Percentiles rank a stretch among this genome's conserved stretches.
Conservation (phyloP, 1,140 invertebrate species). For the Aphelinus certus region DNA sequence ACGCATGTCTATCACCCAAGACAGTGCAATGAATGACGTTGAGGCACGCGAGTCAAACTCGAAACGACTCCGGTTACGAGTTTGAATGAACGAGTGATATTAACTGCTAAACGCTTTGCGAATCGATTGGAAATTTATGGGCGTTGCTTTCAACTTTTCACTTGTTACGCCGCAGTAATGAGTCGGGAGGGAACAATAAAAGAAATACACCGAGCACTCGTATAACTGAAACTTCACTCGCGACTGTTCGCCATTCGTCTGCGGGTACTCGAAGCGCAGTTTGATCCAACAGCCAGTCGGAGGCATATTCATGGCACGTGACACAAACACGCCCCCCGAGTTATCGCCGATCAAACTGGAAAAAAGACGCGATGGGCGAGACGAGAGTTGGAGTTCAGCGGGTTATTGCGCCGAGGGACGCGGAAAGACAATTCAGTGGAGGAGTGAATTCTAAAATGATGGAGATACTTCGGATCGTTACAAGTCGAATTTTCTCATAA, state of each 20-base stretch:
- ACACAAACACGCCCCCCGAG: slow-evolving; percentile 50
- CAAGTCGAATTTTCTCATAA: no score
- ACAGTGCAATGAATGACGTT: no score
- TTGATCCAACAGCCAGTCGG: slow-evolving; percentile 28
- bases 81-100: no score
- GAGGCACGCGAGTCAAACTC: no score
- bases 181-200: slow-evolving; percentile 21
- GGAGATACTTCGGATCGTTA: no score
- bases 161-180: neutral
- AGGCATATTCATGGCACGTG: slow-evolving; percentile 31
- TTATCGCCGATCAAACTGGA: slow-evolving; percentile 46
- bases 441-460: no score
- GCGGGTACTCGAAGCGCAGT: slow-evolving; percentile 36
- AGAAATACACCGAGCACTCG: slow-evolving; percentile 11
- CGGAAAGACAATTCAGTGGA: neutral
- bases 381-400: neutral
- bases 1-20: no score
- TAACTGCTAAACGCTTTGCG: no score
- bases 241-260: slow-evolving; percentile 18
- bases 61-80: no score
- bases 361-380: slow-evolving; percentile 10
- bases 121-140: no score
- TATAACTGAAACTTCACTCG: slow-evolving; percentile 9
- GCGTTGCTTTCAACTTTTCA: neutral
- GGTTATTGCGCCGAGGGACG: neutral